Base-by-base conservation (phyloP, 2,888 invertebrate species). In the Lasioglossum leucozonium region DNA sequence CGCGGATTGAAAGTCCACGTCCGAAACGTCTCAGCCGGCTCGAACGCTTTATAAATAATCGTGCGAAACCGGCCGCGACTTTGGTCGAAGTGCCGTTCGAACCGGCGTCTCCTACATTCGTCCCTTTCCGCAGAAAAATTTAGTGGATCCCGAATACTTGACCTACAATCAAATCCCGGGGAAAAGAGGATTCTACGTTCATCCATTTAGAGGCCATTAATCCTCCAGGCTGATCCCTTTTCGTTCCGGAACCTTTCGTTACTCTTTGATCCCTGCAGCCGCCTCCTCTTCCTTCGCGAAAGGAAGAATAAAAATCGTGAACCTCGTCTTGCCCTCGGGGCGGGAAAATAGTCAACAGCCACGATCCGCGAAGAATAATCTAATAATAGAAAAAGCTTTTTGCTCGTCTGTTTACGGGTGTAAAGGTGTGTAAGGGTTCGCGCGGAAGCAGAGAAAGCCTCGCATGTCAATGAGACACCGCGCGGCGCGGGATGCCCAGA, bases 311-410 rank as follows among this genome's bases (percentile, higher is more conserved):
- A 65, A 65, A 65, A 34, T 34, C 65, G 22, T 3, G 51, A 51
- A 51, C 16, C 18, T 58, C 11, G 11, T 26, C 26, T 26, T 10
- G 11, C 26, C 58, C 0, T n/a, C n/a, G 2, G 10, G 26, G 0
- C n/a, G 58, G 11, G 34, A 34, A 10, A 34, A 65, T 34, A 65
- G 34, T 65, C 34, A 18, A 22, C 22, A 22, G 22, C 8, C 65
- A 65, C 18, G 55, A 55, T 55, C 55, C 55, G 10, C n/a, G 65
- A 34, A 30, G 18, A 34, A 1, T 34, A 34, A 34, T 18, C 11
- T n/a, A 37, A 26, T 74, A 74, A 74, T 74, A 55, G 51, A 58
- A 16, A 58, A 55, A 74, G 55, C 73, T 37, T 40, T 22, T 34
- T 13, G 22, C 34, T 26, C 51, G 18, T 26, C 30, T 47, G 16